Evolutionary conservation across 2,797 vertebrate species (phyloP).

Genomic region (Rhodeus uyekii): DNA sequence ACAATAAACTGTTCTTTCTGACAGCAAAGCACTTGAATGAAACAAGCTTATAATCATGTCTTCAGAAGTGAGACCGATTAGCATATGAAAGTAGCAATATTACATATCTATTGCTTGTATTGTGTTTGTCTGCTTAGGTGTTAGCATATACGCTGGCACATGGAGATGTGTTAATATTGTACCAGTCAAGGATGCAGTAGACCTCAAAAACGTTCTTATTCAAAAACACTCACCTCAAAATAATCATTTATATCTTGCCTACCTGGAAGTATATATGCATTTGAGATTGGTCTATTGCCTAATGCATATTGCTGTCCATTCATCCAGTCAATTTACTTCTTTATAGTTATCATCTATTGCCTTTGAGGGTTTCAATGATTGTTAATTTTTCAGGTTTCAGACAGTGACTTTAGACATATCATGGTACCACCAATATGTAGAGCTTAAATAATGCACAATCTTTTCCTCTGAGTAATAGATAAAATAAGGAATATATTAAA

Average conservation of each 20-base stretch:
- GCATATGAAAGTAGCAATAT: neutral
- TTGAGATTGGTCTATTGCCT: too few relatives aligned
- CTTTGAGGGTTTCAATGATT: neutral
- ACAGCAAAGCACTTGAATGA: neutral
- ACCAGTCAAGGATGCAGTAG: neutral
- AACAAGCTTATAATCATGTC: neutral
- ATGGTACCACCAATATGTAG: neutral
- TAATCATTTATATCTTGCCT: conserved; percentile 23
- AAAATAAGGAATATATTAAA: neutral
- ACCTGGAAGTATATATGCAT: conserved; percentile 15
- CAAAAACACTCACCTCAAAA: neutral
- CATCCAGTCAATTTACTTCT: neutral
- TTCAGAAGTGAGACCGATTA: neutral
- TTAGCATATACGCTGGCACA: neutral
- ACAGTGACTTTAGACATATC: neutral
- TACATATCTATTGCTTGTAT: conserved; percentile 1
- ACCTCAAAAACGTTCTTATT: neutral
- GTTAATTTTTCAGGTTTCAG: neutral
- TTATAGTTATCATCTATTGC: conserved; percentile 21
- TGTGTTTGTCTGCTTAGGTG: neutral
- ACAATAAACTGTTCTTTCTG: neutral
- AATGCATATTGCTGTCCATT: neutral
- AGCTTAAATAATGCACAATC: conserved; percentile 5
- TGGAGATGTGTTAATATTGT: neutral
- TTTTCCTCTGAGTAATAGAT: neutral